A percentile compares a stretch with the other conserved stretches of the same genome.
Evolutionary conservation across 2,797 vertebrate genomes (phyloP).

Genomic region (Lacerta viridis): DNA sequence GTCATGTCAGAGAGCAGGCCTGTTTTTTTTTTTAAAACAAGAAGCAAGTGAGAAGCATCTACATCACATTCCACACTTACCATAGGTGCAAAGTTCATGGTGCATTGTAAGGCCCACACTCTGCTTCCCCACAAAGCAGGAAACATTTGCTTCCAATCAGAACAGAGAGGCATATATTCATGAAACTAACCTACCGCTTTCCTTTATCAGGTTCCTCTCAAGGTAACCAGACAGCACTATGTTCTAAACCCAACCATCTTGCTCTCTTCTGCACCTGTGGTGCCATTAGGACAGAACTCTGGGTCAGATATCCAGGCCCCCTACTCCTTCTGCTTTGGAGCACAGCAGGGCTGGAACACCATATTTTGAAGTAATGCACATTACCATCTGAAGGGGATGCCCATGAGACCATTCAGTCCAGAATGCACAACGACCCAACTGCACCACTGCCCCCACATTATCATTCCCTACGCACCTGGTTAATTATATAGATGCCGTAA

Average conservation of each 20-base stretch:
- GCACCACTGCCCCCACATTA: neutral
- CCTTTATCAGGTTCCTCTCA: neutral
- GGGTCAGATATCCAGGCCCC: neutral
- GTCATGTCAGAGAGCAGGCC: neutral
- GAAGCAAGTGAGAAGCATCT: neutral
- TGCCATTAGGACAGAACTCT: neutral
- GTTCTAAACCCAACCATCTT: neutral
- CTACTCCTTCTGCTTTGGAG: neutral
- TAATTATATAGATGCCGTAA: slow-evolving; percentile 97
- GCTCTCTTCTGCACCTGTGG: neutral
- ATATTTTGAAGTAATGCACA: neutral
- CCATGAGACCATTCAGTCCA: too few relatives aligned
- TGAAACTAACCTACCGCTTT: neutral
- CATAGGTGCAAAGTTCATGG: neutral
- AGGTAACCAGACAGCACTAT: neutral
- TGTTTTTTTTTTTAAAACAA: neutral
- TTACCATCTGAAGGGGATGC: neutral
- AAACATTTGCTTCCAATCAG: neutral
- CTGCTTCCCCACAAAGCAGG: neutral
- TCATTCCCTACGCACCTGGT: slow-evolving; percentile 86
- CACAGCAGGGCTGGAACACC: neutral
- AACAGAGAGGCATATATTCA: neutral
- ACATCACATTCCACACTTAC: neutral
- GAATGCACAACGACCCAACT: too few relatives aligned
- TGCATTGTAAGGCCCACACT: neutral